A percentile compares a stretch with the other conserved stretches of the same genome.
phyloP scores from a whole-genome alignment of 1,140 invertebrate species.

The Drosophila athabasca region DNA sequence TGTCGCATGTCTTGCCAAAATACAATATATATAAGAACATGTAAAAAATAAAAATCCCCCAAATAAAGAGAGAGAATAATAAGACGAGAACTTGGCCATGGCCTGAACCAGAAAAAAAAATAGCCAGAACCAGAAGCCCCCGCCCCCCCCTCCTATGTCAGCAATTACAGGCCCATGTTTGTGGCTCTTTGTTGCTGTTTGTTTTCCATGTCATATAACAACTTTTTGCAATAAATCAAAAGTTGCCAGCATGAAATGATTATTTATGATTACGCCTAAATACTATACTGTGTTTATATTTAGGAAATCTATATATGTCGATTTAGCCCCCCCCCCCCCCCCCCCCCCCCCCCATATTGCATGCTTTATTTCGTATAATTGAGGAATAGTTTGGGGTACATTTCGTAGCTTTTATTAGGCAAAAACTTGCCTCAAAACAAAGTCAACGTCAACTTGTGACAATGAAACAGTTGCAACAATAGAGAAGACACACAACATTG shows the following conservation, averaged over 20 bases:
- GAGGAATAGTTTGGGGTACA: slow-evolving; percentile 12
- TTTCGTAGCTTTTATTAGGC: not conserved
- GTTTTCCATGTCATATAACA: slow-evolving; percentile 61
- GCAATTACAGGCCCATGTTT: slow-evolving; percentile 50
- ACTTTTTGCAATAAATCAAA: slow-evolving; percentile 72
- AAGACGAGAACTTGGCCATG: slow-evolving; percentile 33
- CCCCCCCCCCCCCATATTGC: too few species aligned
- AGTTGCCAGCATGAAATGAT: slow-evolving; percentile 52
- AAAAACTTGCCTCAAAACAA: slow-evolving; percentile 18
- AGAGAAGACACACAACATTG: slow-evolving; percentile 27
- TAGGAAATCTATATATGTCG: slow-evolving; percentile 3
- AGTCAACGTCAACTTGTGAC: slow-evolving; percentile 34
- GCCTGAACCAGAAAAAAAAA: slow-evolving; percentile 16
- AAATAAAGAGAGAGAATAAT: slow-evolving; percentile 28
- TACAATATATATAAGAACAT: slow-evolving; percentile 32
- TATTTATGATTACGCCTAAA: slow-evolving; percentile 41
- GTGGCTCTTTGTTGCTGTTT: slow-evolving; percentile 27
- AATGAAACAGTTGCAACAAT: slow-evolving; percentile 38
- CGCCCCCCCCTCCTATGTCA: slow-evolving; percentile 20
- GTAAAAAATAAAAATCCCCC: slow-evolving; percentile 14
- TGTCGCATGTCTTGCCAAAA: slow-evolving; percentile 65
- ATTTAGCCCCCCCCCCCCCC: too few species aligned
- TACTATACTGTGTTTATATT: slow-evolving; percentile 41
- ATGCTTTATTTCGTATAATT: slow-evolving; percentile 32
- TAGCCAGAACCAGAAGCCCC: not conserved